These are phyloP conservation scores for Hyppa rectilinea DNA, from an alignment of 2,888 invertebrate species.

Conservation along the genomic window DNA sequence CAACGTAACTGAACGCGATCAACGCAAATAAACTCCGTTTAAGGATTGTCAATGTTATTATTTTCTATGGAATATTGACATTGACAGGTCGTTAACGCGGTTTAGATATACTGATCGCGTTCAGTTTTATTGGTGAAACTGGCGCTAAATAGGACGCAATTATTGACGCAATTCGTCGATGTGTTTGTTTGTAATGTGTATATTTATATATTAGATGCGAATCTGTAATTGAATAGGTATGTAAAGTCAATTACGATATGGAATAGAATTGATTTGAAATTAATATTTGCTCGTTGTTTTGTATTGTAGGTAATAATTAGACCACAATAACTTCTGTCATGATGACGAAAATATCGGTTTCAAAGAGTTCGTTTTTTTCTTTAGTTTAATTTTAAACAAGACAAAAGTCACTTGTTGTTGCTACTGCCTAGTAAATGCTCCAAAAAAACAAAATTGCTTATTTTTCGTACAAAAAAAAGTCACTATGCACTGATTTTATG, in stretches of 20 bases:
- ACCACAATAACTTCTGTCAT: neutral
- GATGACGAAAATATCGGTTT: neutral
- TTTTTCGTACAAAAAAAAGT: neutral
- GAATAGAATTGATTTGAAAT: constrained; percentile 12
- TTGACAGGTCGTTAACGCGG: too few species aligned
- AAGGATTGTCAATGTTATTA: too few species aligned
- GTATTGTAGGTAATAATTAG: neutral
- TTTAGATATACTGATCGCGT: too few species aligned
- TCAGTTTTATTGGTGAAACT: too few species aligned
- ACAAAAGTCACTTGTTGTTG: neutral
- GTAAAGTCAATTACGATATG: constrained; percentile 12
- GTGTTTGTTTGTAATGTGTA: constrained; percentile 8
- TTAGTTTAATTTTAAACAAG: neutral
- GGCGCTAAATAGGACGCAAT: too few species aligned
- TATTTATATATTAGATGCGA: constrained; percentile 31
- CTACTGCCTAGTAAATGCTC: neutral
- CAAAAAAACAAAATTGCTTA: neutral
- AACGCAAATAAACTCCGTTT: too few species aligned
- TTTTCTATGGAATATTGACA: too few species aligned
- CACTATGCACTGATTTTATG: constrained; percentile 27
- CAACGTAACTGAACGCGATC: too few species aligned
- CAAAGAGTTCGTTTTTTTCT: neutral
- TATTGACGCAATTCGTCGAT: constrained; percentile 55
- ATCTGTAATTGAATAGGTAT: constrained; percentile 39
- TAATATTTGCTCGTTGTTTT: constrained; percentile 21